Percentiles rank a stretch among this genome's conserved stretches.
Conservation (phyloP, 2,888 invertebrate species). For the Ptilodon capucinus region DNA sequence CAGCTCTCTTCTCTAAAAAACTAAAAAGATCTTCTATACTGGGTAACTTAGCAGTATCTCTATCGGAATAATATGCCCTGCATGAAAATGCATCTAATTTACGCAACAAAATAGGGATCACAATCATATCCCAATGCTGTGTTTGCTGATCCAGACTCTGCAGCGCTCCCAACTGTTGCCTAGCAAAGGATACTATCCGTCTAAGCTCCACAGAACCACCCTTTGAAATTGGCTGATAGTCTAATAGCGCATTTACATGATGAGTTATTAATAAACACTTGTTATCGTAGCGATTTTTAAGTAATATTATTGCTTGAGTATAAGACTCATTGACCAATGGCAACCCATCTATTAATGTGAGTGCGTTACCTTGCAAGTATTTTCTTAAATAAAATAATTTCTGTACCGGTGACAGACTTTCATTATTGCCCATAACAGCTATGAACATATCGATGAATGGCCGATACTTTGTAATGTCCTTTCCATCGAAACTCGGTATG, state of each 20-base stretch:
- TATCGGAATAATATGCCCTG: background rate
- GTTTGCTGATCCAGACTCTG: slow-evolving; percentile 5
- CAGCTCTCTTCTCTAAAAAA: background rate
- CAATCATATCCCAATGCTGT: slow-evolving; percentile 5
- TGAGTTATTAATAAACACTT: slow-evolving; percentile 5
- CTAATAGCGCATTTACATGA: slow-evolving; percentile 10
- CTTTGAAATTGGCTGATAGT: slow-evolving; percentile 13
- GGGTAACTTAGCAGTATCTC: background rate
- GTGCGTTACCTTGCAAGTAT: slow-evolving; percentile 9
- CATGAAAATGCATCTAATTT: slow-evolving; percentile 9
- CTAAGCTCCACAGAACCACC: slow-evolving; percentile 19
- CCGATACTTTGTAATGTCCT: too few relatives aligned
- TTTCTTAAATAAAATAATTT: slow-evolving; percentile 17
- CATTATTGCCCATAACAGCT: background rate
- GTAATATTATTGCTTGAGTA: slow-evolving; percentile 6
- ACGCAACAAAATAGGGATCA: slow-evolving; percentile 5
- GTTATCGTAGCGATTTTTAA: slow-evolving; percentile 15
- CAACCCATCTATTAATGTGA: slow-evolving; percentile 7
- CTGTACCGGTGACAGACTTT: slow-evolving; percentile 5
- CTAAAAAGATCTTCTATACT: background rate
- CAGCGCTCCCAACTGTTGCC: slow-evolving; percentile 12
- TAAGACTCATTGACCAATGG: slow-evolving; percentile 13
- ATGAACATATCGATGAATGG: background rate
- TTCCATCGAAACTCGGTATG: too few relatives aligned
- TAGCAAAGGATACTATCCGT: slow-evolving; percentile 9